phyloP scores from a whole-genome alignment of 2,113 vertebrate genomes.

The Halichoeres trimaculatus region DNA sequence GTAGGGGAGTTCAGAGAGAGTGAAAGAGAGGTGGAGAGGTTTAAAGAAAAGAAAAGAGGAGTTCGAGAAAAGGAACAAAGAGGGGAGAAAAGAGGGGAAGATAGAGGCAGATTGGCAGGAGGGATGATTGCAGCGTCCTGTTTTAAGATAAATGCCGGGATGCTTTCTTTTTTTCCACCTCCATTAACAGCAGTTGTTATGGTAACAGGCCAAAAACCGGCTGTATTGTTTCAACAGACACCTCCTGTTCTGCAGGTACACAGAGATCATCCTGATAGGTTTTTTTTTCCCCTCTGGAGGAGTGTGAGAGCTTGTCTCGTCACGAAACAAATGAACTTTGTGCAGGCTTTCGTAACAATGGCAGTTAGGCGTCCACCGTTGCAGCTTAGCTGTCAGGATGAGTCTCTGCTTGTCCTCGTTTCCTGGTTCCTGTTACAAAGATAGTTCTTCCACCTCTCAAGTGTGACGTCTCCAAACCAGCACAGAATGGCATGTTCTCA shows the following conservation, averaged over 20 bases:
- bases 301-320: conserved; percentile 65
- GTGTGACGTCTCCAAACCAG: conserved; percentile 15
- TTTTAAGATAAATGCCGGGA: conserved; percentile 54
- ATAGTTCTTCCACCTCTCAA: conserved; percentile 28
- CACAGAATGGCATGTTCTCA: conserved; percentile 21
- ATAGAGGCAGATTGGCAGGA: conserved; percentile 53
- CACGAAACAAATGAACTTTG: conserved; percentile 69
- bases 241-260: conserved; percentile 53
- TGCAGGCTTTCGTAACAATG: conserved; percentile 75
- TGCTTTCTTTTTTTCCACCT: conserved; percentile 22
- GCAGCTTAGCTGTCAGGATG: conserved; percentile 68
- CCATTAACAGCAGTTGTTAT: conserved; percentile 46
- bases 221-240: conserved; percentile 46
- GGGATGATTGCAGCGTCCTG: conserved; percentile 53
- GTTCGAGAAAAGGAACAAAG: conserved; percentile 62
- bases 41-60: conserved; percentile 62
- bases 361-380: conserved; percentile 73
- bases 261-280: conserved; percentile 54
- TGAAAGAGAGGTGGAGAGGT: conserved; percentile 60
- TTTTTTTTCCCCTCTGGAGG: conserved; percentile 16
- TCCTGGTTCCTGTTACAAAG: conserved; percentile 59
- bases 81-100: conserved; percentile 44
- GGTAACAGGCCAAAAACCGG: conserved; percentile 43
- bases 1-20: conserved; percentile 25
- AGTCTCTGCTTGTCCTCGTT: conserved; percentile 68